Evolutionary conservation across 2,113 vertebrate genomes (phyloP).

Genomic region (Martes martes): DNA sequence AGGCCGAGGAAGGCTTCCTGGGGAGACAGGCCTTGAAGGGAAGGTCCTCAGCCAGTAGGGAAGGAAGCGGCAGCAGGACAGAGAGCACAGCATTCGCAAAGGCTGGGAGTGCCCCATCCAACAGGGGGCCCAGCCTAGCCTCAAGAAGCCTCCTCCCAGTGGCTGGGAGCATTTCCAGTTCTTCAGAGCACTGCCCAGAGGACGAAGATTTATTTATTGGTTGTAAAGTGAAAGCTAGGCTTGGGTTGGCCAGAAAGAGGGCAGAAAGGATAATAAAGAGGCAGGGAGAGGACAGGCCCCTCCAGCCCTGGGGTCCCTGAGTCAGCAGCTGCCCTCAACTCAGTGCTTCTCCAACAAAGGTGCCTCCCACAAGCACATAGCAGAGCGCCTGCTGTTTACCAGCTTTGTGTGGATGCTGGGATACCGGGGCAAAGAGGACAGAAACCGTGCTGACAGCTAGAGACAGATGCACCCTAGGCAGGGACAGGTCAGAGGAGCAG

Average conservation of each 20-base stretch:
- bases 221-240: slow-evolving; percentile 10
- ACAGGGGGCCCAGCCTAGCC: not conserved
- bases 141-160: not conserved
- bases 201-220: not conserved
- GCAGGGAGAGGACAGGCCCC: not conserved
- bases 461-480: not conserved
- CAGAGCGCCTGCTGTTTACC: not conserved
- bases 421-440: not conserved
- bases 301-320: not conserved
- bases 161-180: not conserved
- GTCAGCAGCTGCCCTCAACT: not conserved
- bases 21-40: not conserved
- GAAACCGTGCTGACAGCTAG: not conserved
- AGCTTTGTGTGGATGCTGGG: not conserved
- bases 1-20: not conserved
- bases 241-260: not conserved
- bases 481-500: not conserved
- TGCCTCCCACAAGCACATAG: not conserved
- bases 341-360: not conserved
- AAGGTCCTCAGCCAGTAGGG: not conserved
- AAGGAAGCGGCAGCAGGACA: not conserved
- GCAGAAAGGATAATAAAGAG: not conserved
- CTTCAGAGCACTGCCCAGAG: not conserved
- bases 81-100: not conserved
- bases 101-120: not conserved